These are phyloP conservation scores for Menidia beryllina DNA, from an alignment of 2,113 vertebrate species.

Conservation along the genomic window DNA sequence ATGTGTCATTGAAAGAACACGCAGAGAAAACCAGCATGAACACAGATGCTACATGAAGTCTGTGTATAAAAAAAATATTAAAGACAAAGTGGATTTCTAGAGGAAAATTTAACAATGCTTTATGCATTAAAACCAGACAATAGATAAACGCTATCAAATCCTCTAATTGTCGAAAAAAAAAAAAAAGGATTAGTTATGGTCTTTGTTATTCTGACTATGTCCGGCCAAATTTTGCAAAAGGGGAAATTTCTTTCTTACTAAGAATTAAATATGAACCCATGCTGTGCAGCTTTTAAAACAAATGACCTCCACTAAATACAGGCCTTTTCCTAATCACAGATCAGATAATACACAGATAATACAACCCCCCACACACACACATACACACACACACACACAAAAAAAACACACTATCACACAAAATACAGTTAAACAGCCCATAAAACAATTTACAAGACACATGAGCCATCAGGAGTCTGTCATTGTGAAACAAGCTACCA, in stretches of 20 bases:
- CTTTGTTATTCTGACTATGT: not conserved
- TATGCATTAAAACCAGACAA: not conserved
- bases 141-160: not conserved
- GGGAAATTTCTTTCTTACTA: not conserved
- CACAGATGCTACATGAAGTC: slow-evolving; percentile 3
- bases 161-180: not conserved
- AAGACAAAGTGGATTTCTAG: not conserved
- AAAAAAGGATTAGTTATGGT: not conserved
- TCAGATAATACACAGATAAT: not conserved
- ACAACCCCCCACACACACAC: not conserved
- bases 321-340: not conserved
- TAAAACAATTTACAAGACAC: not conserved
- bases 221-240: not conserved
- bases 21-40: slow-evolving; percentile 24
- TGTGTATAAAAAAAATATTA: not conserved
- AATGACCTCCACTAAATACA: not conserved
- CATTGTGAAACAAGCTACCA: not conserved
- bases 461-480: not conserved
- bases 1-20: slow-evolving; percentile 29
- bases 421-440: not conserved
- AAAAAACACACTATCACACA: too few relatives aligned
- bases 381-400: not conserved
- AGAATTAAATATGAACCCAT: not conserved
- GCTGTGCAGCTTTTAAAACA: not conserved
- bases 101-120: not conserved